phyloP scores from a whole-genome alignment of 2,888 invertebrate genomes.

The Cataglyphis albicans region DNA sequence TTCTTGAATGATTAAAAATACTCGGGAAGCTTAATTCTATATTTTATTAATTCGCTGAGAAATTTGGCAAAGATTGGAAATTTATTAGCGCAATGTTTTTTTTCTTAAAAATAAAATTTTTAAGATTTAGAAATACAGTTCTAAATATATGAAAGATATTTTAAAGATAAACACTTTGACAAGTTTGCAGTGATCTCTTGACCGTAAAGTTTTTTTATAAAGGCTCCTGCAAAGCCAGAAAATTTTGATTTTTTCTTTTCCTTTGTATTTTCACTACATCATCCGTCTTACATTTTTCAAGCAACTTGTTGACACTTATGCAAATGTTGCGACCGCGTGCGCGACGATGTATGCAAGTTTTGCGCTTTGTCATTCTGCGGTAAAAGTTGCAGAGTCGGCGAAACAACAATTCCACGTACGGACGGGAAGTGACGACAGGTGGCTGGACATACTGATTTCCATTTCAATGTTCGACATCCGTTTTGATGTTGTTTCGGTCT shows the following conservation, averaged over 20 bases:
- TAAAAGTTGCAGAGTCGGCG: conserved; percentile 60
- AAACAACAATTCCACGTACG: conserved; percentile 70
- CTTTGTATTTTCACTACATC: conserved; percentile 51
- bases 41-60: neutral
- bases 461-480: conserved; percentile 64
- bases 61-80: neutral
- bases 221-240: neutral
- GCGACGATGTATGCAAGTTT: conserved; percentile 69
- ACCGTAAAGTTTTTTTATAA: neutral
- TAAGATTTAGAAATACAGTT: neutral
- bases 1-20: neutral
- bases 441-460: conserved; percentile 67
- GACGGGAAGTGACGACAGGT: conserved; percentile 57
- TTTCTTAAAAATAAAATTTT: neutral
- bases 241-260: conserved; percentile 7
- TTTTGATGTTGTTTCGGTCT: conserved; percentile 65
- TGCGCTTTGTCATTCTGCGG: conserved; percentile 66
- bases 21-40: conserved; percentile 1
- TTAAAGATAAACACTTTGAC: neutral
- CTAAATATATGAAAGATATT: neutral
- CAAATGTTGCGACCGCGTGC: conserved; percentile 30
- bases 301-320: conserved; percentile 74
- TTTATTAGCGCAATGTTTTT: neutral
- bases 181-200: neutral
- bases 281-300: conserved; percentile 68